Evolutionary conservation across 2,888 invertebrate species (phyloP), one percentile per base, ranked within the genome.

Genomic region (Amphipoea oculea): DNA sequence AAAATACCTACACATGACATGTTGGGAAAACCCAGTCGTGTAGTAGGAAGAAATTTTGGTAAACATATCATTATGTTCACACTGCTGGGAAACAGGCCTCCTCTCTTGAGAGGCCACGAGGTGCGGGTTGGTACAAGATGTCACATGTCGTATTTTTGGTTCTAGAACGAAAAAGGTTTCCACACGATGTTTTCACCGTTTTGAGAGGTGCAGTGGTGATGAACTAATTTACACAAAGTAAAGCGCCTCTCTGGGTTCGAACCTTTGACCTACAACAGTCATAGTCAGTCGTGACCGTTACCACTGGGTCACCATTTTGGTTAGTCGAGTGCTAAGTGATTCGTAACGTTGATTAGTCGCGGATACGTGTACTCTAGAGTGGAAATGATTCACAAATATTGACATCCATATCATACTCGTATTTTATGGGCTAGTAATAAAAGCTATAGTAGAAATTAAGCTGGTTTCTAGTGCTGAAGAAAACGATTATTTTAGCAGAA

Each of bases 321-420:
- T 69, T 45, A n/a, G 36, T 36, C 7, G n/a, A 29, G 1, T 48
- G 36, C 23, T 1, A 40, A 65, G n/a, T 42, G 20, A 73, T 76
- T 54, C 51, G 67, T 65, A 23, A 71, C 57, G 68, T 65, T 40
- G 51, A 76, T 84, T 79, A 29, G 67, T 76, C 20, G 54, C 62
- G 68, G 74, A 57, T 48, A 74, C 40, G 76, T 75, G 62, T 65
- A 57, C 75, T 45, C 12, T 23, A 42, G 23, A 40, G 63, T 60
- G 48, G 48, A 71, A 67, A 66, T 73, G 2, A 76, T 68, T 84
- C 17, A 40, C 51, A 60, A 60, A 70, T 66, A 70, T 66, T 51
- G 66, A 23, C 36, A 9, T 48, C 12, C 5, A 51, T 67, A 12
- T 60, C 62, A 12, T 60, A 20, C 20, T 20, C 6, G 11, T 42